Evolutionary conservation across 2,888 invertebrate genomes (phyloP).

Genomic region (Nipponacmea schrenckii): DNA sequence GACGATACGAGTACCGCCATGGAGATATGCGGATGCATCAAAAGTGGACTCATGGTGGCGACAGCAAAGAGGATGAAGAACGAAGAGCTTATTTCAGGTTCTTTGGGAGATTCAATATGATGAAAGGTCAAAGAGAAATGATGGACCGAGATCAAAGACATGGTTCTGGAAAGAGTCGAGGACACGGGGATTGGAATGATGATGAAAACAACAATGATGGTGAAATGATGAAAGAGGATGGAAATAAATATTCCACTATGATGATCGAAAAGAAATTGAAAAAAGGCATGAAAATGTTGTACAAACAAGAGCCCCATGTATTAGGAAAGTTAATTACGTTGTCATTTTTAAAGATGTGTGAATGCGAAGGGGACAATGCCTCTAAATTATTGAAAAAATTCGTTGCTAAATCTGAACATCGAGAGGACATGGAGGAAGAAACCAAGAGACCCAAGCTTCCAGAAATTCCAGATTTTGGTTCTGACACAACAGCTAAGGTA

Average conservation of each 20-base stretch:
- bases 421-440: not conserved
- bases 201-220: not conserved
- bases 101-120: not conserved
- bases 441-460: not conserved
- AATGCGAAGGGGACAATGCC: not conserved
- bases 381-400: not conserved
- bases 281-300: not conserved
- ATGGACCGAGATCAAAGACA: not conserved
- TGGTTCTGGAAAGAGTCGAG: not conserved
- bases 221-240: not conserved
- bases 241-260: not conserved
- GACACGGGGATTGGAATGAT: not conserved
- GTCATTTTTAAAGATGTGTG: slow-evolving; percentile 5
- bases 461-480: not conserved
- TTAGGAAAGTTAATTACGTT: not conserved
- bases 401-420: not conserved
- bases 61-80: not conserved
- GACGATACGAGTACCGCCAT: too few species aligned
- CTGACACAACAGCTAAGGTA: not conserved
- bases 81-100: not conserved
- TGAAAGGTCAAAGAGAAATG: not conserved
- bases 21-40: not conserved
- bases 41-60: not conserved
- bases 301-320: not conserved
- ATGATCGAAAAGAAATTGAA: not conserved